Percentiles rank a stretch among this genome's conserved stretches.
phyloP scores from a whole-genome alignment of 30 jellyfish, hydroid and myxozoan species.

The Nemopilema nomurai region DNA sequence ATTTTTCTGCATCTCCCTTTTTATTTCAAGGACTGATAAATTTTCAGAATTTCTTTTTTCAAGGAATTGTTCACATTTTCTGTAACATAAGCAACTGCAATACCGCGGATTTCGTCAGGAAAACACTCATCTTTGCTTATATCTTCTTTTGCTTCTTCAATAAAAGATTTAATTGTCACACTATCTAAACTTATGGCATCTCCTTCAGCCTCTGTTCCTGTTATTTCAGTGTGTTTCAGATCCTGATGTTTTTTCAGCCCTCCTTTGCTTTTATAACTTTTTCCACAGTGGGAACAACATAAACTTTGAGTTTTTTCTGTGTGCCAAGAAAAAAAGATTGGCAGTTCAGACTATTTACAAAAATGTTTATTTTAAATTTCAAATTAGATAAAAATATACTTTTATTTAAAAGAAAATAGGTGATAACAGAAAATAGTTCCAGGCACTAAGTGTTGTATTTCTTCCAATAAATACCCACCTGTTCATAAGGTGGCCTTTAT shows the following conservation, averaged over 20 bases:
- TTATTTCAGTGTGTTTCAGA: background rate
- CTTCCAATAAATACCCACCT: background rate
- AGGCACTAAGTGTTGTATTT: background rate
- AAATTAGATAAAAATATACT: background rate
- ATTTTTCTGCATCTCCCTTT: constrained; percentile 13
- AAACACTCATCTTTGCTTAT: background rate
- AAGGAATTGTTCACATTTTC: background rate
- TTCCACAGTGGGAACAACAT: background rate
- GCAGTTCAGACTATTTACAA: background rate
- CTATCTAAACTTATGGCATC: background rate
- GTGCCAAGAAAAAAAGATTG: background rate
- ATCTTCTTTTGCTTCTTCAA: background rate
- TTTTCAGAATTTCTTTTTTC: background rate
- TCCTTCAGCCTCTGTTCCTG: background rate
- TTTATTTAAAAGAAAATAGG: background rate
- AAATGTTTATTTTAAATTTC: background rate
- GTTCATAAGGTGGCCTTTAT: background rate
- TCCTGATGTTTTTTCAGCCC: background rate
- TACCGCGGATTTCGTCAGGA: background rate
- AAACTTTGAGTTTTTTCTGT: background rate
- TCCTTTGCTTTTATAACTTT: background rate
- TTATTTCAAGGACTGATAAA: constrained; percentile 15
- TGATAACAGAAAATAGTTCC: background rate
- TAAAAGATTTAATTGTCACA: background rate
- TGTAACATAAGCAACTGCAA: background rate